phyloP scores from a whole-genome alignment of 2,888 invertebrate species.

The Melanophora roralis region DNA sequence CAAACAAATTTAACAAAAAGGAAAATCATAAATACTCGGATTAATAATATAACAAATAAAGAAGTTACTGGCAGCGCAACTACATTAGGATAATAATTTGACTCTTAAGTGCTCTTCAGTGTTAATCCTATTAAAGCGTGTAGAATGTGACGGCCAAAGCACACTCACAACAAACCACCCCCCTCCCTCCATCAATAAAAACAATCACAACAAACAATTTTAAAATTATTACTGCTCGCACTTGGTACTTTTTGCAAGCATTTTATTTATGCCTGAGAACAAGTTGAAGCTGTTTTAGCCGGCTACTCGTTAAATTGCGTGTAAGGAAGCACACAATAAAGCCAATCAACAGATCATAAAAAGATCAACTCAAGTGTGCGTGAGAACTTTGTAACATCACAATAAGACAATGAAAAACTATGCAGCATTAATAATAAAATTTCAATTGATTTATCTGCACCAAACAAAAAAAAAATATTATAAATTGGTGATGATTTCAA shows the following conservation, averaged over 20 bases:
- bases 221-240: neutral
- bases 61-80: constrained; percentile 52
- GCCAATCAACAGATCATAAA: constrained; percentile 76
- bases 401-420: constrained; percentile 33
- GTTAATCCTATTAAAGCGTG: constrained; percentile 75
- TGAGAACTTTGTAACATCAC: constrained; percentile 57
- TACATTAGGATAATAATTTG: constrained; percentile 69
- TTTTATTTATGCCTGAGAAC: constrained; percentile 23
- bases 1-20: constrained; percentile 44
- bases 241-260: neutral
- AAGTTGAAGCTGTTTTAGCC: neutral
- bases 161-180: constrained; percentile 20
- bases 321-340: constrained; percentile 68
- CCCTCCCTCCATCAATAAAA: constrained; percentile 21
- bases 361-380: constrained; percentile 71
- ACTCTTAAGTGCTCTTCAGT: constrained; percentile 76
- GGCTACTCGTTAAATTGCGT: neutral
- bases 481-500: neutral
- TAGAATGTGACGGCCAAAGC: constrained; percentile 62
- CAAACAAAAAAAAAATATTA: constrained; percentile 29
- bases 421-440: constrained; percentile 63
- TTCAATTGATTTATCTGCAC: constrained; percentile 57
- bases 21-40: constrained; percentile 17
- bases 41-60: neutral
- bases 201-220: constrained; percentile 49